phyloP scores from a whole-genome alignment of 2,113 vertebrate genomes.

The Crotalus tigris region DNA sequence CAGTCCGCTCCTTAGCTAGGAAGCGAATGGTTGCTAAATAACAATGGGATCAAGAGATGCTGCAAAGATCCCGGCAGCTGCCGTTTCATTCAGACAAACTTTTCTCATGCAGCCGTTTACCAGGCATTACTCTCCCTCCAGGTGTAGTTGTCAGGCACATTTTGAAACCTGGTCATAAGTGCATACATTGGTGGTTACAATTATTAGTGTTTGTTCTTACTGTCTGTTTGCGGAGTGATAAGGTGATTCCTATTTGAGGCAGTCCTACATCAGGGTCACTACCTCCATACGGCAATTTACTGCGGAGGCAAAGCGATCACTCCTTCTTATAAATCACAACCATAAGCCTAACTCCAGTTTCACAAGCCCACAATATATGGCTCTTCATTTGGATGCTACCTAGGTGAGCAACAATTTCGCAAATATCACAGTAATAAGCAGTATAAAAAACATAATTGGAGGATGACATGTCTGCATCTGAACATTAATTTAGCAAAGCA shows the following conservation, averaged over 20 bases:
- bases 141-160: background rate
- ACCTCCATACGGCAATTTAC: no score
- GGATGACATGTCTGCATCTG: background rate
- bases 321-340: background rate
- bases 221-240: no score
- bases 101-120: background rate
- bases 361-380: background rate
- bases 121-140: background rate
- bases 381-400: background rate
- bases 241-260: background rate
- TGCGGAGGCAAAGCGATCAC: no score
- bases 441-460: background rate
- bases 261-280: no score
- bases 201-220: background rate
- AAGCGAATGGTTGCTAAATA: background rate
- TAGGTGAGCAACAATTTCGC: background rate
- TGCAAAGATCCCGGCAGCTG: background rate
- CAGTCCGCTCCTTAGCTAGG: background rate
- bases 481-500: background rate
- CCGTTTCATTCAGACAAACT: background rate
- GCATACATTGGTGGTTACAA: background rate
- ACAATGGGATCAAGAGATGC: background rate
- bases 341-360: background rate
- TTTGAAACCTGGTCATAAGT: background rate
- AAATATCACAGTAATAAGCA: background rate